These are phyloP conservation scores for Schizaphis graminum DNA, from an alignment of 2,888 invertebrate species.

Conservation along the genomic window DNA sequence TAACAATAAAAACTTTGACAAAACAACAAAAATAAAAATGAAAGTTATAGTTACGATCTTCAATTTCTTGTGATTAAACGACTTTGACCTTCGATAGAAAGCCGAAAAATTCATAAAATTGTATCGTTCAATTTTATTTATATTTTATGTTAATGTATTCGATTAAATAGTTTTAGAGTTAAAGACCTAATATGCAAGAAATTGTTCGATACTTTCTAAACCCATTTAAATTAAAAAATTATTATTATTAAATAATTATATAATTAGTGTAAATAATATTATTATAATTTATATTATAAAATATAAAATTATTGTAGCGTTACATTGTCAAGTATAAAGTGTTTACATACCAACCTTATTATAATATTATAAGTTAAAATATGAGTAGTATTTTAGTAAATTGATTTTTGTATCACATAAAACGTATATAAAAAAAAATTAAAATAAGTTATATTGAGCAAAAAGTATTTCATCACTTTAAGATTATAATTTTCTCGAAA, in stretches of 20 bases:
- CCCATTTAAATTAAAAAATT: background rate
- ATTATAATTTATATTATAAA: background rate
- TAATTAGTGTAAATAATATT: too few relatives aligned
- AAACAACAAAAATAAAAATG: background rate
- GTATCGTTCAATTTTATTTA: background rate
- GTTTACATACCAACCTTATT: background rate
- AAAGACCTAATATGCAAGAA: background rate
- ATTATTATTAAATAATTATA: too few relatives aligned
- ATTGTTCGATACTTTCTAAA: background rate
- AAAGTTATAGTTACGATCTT: background rate
- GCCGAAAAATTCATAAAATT: background rate
- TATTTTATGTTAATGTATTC: background rate
- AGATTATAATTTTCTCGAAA: background rate
- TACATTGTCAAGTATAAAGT: too few relatives aligned
- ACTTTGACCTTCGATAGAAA: background rate
- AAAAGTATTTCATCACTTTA: background rate
- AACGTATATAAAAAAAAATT: background rate
- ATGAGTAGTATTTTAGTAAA: background rate
- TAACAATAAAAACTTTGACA: background rate
- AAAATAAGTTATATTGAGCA: background rate
- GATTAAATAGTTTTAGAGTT: background rate
- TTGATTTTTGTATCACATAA: accelerated
- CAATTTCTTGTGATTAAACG: background rate
- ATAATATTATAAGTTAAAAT: background rate
- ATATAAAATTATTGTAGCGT: background rate